A percentile compares a stretch with the other conserved stretches of the same genome.
phyloP scores from a whole-genome alignment of 2,113 vertebrate species.

The Eurystomus gularis region DNA sequence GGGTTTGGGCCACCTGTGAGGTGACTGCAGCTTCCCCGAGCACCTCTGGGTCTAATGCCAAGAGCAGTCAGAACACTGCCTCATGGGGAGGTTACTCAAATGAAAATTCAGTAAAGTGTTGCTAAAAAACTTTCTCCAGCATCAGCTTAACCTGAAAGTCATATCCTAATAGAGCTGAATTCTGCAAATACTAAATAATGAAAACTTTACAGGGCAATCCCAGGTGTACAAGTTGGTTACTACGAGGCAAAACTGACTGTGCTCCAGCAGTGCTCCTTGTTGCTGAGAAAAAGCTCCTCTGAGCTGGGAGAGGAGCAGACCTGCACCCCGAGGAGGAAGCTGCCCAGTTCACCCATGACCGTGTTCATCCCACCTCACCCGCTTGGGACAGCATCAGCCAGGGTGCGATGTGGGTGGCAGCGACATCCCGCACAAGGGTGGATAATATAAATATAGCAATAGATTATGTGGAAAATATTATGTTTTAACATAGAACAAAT shows the following conservation, averaged over 20 bases:
- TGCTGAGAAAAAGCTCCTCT: no score
- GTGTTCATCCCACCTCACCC: not conserved
- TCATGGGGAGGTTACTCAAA: not conserved
- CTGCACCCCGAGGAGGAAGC: no score
- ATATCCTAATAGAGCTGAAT: rapidly evolving
- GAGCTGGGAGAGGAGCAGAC: not conserved
- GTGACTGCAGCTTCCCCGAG: not conserved
- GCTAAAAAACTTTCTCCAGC: not conserved
- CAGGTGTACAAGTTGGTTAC: rapidly evolving
- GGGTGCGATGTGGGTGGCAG: not conserved
- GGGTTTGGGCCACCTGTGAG: not conserved
- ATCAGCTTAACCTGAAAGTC: not conserved
- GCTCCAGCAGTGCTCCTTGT: not conserved
- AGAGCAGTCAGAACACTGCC: rapidly evolving
- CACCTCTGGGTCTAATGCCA: not conserved
- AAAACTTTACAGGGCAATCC: not conserved
- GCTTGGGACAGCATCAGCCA: no score
- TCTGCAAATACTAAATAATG: not conserved
- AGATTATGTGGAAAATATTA: no score
- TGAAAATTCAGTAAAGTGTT: not conserved
- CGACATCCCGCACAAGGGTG: not conserved
- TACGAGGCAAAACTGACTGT: rapidly evolving
- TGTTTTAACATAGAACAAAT: no score
- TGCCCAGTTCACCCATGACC: not conserved
- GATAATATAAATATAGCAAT: not conserved